Conservation (phyloP, 2,797 vertebrate species). For the Ara ararauna region DNA sequence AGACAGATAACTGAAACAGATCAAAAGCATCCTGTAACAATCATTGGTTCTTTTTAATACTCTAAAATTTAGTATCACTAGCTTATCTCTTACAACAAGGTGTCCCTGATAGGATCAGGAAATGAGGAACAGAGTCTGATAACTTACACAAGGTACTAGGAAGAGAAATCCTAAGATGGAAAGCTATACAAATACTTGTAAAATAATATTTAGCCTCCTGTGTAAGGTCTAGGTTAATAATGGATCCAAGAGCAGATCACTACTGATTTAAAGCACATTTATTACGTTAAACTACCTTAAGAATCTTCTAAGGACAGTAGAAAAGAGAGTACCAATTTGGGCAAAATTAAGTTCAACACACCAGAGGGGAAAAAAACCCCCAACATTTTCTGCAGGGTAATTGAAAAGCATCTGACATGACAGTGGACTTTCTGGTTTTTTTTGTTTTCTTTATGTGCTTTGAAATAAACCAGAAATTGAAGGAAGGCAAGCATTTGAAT, state of each 20-base stretch:
- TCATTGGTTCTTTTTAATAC: background rate
- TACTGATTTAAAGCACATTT: background rate
- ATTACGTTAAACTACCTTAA: background rate
- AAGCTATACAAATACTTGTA: background rate
- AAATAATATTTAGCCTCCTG: background rate
- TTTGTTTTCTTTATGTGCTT: background rate
- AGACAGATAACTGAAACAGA: background rate
- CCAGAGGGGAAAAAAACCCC: rapidly evolving
- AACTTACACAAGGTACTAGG: background rate
- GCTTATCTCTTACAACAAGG: background rate
- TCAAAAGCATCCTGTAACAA: background rate
- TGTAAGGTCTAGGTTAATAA: background rate
- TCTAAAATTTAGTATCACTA: background rate
- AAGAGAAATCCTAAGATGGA: background rate
- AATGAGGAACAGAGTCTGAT: background rate
- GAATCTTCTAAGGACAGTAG: background rate
- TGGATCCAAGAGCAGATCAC: background rate
- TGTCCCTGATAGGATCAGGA: background rate
- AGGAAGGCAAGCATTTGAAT: background rate
- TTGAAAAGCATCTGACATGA: background rate
- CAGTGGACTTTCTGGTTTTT: background rate
- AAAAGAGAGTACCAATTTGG: background rate
- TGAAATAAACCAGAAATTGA: background rate
- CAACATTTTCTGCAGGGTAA: background rate
- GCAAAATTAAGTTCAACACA: background rate